phyloP scores from a whole-genome alignment of 2,113 vertebrate genomes.

The rat (Rattus norvegicus) region DNA sequence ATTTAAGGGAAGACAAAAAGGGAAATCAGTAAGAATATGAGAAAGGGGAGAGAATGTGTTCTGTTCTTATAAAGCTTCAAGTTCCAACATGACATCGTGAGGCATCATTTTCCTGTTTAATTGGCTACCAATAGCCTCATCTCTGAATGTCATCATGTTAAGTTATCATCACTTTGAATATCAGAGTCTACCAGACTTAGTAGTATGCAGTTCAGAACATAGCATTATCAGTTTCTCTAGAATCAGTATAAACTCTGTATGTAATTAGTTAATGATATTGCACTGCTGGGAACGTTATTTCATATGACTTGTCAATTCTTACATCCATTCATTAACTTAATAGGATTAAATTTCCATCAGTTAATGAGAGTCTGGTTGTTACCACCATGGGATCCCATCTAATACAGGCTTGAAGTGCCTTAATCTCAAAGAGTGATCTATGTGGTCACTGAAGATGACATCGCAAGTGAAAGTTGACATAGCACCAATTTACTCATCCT shows the following conservation, averaged over 20 bases:
- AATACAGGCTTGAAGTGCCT: background rate
- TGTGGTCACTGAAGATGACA: background rate
- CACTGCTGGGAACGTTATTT: slow-evolving; percentile 44
- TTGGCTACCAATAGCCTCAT: background rate
- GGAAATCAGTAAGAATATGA: background rate
- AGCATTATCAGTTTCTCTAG: background rate
- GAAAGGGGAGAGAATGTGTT: background rate
- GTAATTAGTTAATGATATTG: slow-evolving; percentile 43
- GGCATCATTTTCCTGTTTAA: background rate
- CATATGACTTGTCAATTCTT: slow-evolving; percentile 10
- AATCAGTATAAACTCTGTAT: background rate
- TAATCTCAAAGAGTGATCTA: background rate
- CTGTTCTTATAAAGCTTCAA: background rate
- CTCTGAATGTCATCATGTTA: background rate
- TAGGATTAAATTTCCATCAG: slow-evolving; percentile 51
- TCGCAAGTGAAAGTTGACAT: background rate
- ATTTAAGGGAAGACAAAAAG: background rate
- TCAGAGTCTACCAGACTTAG: background rate
- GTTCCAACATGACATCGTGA: background rate
- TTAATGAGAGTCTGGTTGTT: slow-evolving; percentile 19
- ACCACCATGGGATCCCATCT: background rate
- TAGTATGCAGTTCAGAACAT: background rate
- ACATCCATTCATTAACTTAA: slow-evolving; percentile 45
- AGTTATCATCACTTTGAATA: background rate
- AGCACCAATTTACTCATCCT: background rate